Evolutionary conservation across 2,888 invertebrate genomes (phyloP), one percentile per base, ranked within the genome.

Genomic region (Fragum fragum): DNA sequence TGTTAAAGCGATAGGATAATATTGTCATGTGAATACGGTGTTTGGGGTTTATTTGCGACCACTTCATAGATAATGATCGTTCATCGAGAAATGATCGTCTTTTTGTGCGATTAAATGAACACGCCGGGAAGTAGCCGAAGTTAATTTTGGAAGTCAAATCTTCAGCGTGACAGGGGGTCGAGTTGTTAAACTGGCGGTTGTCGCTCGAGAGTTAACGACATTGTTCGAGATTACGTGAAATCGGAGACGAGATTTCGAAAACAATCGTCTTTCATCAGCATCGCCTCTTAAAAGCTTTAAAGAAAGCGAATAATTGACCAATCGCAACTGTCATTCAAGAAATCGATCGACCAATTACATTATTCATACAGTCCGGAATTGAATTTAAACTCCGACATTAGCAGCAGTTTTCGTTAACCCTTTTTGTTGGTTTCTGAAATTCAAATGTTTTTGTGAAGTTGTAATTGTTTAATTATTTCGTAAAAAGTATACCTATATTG

Each of bases 21-120:
- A 72, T 70, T 82, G 82, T 73, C 78, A 59, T 70, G 52, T 69
- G 63, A 73, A 70, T 42, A 21, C 36, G 59, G 23, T 21, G 70
- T 70, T 59, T 76, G 32, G 55, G 26, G 76, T 70, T 76, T 69
- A 81, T 81, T 81, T 73, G 53, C 39, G 53, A 32, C 73, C 74
- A 78, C 81, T 81, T 74, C 55, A 77, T 52, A 53, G 52, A 72
- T 77, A 81, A 81, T 81, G 75, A 81, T 76, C 76, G 57, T 5
- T 28, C 29, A 47, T 32, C 39, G 42, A 69, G 47, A 26, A 21
- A 21, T 59, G 57, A 69, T 76, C 29, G 26, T 36, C 36, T 69
- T 76, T 81, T 81, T 77, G 72, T 77, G 77, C 73, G 74, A 71
- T 77, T 77, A 81, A 77, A 81, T 81, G 77, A 75, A 71, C 81